Conservation (phyloP, 2,888 invertebrate genomes). For the Halocaridina rubra region DNA sequence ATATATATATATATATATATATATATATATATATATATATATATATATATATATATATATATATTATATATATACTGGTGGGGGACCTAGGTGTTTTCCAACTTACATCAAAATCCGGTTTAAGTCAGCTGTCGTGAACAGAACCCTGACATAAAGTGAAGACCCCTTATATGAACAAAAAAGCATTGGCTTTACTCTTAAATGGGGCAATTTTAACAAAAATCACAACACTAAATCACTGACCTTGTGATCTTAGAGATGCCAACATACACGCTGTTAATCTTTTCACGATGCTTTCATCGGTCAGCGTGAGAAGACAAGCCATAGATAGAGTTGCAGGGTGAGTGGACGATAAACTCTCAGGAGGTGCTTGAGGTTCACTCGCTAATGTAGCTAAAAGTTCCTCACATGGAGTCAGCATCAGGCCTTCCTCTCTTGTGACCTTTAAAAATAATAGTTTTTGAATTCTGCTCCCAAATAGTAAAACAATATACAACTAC, state of each 20-base stretch:
- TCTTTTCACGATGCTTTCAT: constrained; percentile 49
- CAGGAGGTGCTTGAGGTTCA: constrained; percentile 51
- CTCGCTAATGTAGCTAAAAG: constrained; percentile 35
- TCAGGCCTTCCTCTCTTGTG: constrained; percentile 52
- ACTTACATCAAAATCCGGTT: no score
- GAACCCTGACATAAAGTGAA: no score
- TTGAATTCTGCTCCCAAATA: no score
- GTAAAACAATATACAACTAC: background rate
- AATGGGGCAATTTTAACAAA: no score
- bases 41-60: constrained; percentile 3
- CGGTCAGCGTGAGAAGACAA: constrained; percentile 26
- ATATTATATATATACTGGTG: no score
- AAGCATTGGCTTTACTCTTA: no score
- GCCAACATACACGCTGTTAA: constrained; percentile 55
- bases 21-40: background rate
- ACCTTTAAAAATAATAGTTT: constrained; percentile 35
- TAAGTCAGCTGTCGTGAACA: no score
- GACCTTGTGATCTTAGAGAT: constrained; percentile 53
- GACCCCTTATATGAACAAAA: no score
- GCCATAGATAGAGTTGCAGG: constrained; percentile 36
- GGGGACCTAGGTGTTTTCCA: no score
- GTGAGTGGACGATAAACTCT: constrained; percentile 23
- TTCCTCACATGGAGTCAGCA: constrained; percentile 61
- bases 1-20: background rate
- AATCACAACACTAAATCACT: no score